Evolutionary conservation across 2,888 invertebrate species (phyloP).

Genomic region (Tortrix viridana): DNA sequence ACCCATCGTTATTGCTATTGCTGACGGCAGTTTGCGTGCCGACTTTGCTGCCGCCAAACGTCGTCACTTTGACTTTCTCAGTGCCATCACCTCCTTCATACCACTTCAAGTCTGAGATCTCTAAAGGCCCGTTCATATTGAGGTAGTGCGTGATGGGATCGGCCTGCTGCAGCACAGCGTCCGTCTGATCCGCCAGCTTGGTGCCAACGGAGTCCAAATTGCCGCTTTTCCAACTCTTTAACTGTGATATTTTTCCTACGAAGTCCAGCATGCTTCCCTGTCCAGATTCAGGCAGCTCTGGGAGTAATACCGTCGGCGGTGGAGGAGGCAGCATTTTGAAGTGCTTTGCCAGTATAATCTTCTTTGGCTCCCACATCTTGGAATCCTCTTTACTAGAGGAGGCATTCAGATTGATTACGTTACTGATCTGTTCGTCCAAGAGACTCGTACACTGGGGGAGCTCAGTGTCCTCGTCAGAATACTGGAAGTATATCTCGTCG

Average conservation of each 20-base stretch:
- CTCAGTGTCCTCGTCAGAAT: conserved; percentile 84
- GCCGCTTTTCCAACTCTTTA: conserved; percentile 76
- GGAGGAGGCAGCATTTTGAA: conserved; percentile 71
- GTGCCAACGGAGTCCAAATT: conserved; percentile 72
- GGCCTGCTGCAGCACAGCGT: conserved; percentile 65
- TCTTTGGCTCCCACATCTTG: conserved; percentile 75
- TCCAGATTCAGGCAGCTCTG: conserved; percentile 68
- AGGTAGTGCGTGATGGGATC: conserved; percentile 73
- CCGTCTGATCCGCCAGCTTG: conserved; percentile 73
- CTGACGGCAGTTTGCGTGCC: conserved; percentile 69
- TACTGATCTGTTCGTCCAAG: conserved; percentile 79
- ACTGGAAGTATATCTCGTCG: conserved; percentile 82
- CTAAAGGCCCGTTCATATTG: conserved; percentile 76
- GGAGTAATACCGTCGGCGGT: conserved; percentile 63
- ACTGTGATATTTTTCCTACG: conserved; percentile 73
- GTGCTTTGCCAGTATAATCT: conserved; percentile 70
- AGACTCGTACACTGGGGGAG: conserved; percentile 78
- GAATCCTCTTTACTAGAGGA: conserved; percentile 77
- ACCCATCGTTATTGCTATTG: conserved; percentile 77
- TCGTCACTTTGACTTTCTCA: conserved; percentile 69
- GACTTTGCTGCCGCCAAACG: conserved; percentile 65
- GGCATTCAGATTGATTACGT: conserved; percentile 80
- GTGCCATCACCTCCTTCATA: conserved; percentile 73
- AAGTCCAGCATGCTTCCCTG: conserved; percentile 73
- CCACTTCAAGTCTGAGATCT: conserved; percentile 77